Percentiles rank a stretch among this genome's conserved stretches.
These are phyloP conservation scores for Halictus quadricinctus DNA, from an alignment of 2,888 invertebrate species.

Conservation along the genomic window DNA sequence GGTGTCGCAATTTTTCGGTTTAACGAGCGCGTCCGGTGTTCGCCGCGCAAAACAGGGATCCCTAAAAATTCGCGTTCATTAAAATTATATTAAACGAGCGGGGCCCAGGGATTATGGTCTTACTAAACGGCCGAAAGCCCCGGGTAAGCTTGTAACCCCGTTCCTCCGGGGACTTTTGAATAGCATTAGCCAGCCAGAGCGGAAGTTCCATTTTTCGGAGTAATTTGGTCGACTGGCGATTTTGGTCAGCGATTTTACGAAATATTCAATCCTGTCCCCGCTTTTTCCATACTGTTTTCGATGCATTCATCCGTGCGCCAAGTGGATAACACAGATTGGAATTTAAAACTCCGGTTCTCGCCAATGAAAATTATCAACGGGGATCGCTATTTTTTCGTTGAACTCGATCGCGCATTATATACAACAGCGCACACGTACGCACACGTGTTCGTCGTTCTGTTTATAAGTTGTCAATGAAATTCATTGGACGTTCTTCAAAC, in stretches of 20 bases:
- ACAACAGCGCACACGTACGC: background rate
- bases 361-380: background rate
- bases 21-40: background rate
- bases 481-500: background rate
- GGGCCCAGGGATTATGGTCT: slow-evolving; percentile 32
- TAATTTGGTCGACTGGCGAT: background rate
- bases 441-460: background rate
- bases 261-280: background rate
- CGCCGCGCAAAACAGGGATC: slow-evolving; percentile 24
- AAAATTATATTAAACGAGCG: slow-evolving; percentile 52
- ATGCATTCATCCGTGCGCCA: background rate
- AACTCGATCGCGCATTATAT: background rate
- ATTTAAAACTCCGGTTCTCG: background rate
- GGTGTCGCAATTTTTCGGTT: background rate
- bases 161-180: slow-evolving; percentile 10
- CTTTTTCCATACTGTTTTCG: background rate
- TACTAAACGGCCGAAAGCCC: slow-evolving; percentile 45
- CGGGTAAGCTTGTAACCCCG: slow-evolving; percentile 40
- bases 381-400: background rate
- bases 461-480: background rate
- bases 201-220: background rate
- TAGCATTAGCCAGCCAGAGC: slow-evolving; percentile 6
- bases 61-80: slow-evolving; percentile 50
- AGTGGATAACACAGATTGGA: background rate
- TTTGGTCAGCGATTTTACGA: background rate